Evolutionary conservation across 35 echinoderm and acorn worm species (phyloP), one percentile per base, ranked within the genome.

Genomic region (Lytechinus variegatus): DNA sequence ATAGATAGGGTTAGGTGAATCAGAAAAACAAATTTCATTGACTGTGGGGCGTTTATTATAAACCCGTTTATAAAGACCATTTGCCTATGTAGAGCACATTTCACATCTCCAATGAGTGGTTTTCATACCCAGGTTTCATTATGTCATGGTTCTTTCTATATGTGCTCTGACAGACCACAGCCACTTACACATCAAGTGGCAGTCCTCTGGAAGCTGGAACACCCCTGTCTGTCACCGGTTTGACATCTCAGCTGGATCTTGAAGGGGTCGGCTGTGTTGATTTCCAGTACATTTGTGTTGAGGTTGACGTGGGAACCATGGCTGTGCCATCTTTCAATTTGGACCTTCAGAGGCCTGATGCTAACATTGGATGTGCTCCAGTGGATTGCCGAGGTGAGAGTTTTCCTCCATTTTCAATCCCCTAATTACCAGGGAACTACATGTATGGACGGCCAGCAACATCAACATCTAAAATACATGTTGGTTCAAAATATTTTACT

Each of bases 231-330:
- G n/a, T 93, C 5, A 10, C 53, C 21, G 54, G 52, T 3, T 13
- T 93, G 28, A 8, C 21, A 28, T 2, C 52, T 28, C 9, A 9
- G 13, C 54, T 93, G 92, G 92, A 93, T 54, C 54, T 93, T 3
- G 52, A 11, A 1, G 92, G 53, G 21, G 92, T 93, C 11, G 92
- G 92, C 9, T 93, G 92, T 27, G n/a, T 55, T 54, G 29, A 93
- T 11, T 54, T 57, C 92, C 9, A 19, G 13, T 93, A 93, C 54
- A 93, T 93, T 44, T 93, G 92, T 93, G 92, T 57, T 54, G 10
- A 93, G 54, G 92, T 93, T 27, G 28, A 14, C n/a, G 53, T 54
- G 10, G 92, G 53, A 27, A n/a, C 12, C 92, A 93, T 28, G 52
- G 53, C 92, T 6, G 57, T 27, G 29, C 54, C 52, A 14, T 4